Conservation (phyloP, 2,113 vertebrate species). For the Nymphicus hollandicus region DNA sequence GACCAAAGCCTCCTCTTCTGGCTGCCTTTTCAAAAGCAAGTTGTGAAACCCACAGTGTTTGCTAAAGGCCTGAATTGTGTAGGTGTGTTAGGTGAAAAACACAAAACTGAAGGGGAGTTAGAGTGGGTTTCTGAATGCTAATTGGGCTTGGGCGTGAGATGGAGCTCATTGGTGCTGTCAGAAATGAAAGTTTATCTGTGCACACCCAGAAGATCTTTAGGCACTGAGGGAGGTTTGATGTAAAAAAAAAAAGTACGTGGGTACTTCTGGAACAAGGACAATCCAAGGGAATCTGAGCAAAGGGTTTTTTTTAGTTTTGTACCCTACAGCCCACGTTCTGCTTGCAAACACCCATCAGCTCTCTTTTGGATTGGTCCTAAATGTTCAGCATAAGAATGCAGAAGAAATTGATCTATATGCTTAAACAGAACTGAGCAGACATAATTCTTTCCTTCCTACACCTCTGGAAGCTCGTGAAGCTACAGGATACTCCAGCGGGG, state of each 20-base stretch:
- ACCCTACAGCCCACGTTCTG: not conserved
- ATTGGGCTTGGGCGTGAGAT: not conserved
- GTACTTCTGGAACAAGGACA: not conserved
- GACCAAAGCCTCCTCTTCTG: not conserved
- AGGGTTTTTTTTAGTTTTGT: not conserved
- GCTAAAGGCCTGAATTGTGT: not conserved
- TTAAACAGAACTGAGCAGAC: not conserved
- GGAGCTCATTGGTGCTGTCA: not conserved
- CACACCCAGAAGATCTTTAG: not conserved
- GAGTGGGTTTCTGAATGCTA: constrained; percentile 39
- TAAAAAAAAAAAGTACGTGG: not conserved
- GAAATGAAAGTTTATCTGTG: not conserved
- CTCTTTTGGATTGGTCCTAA: not conserved
- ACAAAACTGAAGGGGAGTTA: not conserved
- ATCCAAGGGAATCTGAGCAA: not conserved
- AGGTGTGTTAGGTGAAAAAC: constrained; percentile 37
- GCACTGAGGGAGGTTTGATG: not conserved
- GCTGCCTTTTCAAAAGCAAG: constrained; percentile 9
- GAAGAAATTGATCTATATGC: not conserved
- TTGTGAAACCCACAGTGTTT: not conserved
- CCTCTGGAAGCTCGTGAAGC: not conserved
- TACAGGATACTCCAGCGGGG: not conserved
- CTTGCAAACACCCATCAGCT: not conserved
- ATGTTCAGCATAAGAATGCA: not conserved
- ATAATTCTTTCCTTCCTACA: not conserved